Evolutionary conservation across 2,113 vertebrate genomes (phyloP).

Genomic region (Arizona elegans): DNA sequence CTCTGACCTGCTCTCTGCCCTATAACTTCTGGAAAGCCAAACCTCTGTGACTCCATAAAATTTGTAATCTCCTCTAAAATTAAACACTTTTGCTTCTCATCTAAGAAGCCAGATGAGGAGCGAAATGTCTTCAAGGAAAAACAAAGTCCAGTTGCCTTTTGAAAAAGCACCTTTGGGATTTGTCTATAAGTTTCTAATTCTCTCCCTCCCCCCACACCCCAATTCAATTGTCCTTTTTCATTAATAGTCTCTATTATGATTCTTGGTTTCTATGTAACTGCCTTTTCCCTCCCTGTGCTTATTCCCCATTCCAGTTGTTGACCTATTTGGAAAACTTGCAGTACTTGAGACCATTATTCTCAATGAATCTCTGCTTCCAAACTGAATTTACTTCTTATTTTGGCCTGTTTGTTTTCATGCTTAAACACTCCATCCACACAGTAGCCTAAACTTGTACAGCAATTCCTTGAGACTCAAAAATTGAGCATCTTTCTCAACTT

Average conservation of each 20-base stretch:
- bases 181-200: not conserved
- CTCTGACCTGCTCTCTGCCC: not conserved
- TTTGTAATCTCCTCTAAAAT: not conserved
- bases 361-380: not conserved
- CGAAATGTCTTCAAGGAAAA: not conserved
- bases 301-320: not conserved
- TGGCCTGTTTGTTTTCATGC: not conserved
- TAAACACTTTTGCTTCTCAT: not conserved
- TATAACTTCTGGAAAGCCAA: not conserved
- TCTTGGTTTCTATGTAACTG: not conserved
- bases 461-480: not conserved
- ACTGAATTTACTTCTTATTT: not conserved
- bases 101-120: not conserved
- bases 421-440: not conserved
- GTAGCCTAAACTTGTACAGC: not conserved
- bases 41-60: not conserved
- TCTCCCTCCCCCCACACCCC: too few relatives aligned
- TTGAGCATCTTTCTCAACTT: not conserved
- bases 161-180: not conserved
- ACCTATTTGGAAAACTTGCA: not conserved
- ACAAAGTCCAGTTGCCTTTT: not conserved
- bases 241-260: not conserved
- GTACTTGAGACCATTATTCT: not conserved
- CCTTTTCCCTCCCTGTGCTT: not conserved
- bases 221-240: not conserved